Conservation (phyloP, 2,888 invertebrate genomes). For the Scaptomyza polygonia region DNA sequence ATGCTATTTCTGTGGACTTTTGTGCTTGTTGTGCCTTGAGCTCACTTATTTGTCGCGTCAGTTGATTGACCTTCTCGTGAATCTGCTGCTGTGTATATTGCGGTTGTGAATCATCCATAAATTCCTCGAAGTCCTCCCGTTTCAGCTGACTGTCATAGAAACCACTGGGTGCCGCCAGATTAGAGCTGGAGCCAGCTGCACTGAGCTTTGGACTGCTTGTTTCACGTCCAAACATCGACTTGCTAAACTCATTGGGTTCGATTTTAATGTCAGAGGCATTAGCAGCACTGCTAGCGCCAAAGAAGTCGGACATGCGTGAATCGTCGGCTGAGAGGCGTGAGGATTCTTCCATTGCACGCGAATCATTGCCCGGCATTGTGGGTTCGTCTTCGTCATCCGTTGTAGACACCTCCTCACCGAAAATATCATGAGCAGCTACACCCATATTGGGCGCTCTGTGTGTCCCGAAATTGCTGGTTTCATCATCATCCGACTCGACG, state of each 20-base stretch:
- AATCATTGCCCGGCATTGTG: constrained; percentile 84
- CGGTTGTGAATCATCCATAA: constrained; percentile 72
- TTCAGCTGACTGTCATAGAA: constrained; percentile 80
- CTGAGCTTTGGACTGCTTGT: constrained; percentile 74
- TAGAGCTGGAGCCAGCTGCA: constrained; percentile 81
- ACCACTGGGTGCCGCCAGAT: constrained; percentile 76
- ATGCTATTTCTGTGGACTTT: constrained; percentile 92
- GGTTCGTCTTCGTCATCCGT: constrained; percentile 92
- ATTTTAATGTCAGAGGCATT: constrained; percentile 68
- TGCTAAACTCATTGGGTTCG: constrained; percentile 81
- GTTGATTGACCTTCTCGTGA: constrained; percentile 88
- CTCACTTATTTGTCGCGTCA: constrained; percentile 90
- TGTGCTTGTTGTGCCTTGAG: constrained; percentile 90
- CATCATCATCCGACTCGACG: constrained; percentile 83
- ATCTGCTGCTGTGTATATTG: constrained; percentile 85
- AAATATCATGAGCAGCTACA: constrained; percentile 92
- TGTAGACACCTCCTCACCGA: constrained; percentile 96
- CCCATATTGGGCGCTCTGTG: constrained; percentile 78
- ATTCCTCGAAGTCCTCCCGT: constrained; percentile 81
- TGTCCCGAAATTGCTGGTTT: constrained; percentile 63
- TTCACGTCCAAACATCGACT: constrained; percentile 81
- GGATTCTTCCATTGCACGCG: constrained; percentile 88
- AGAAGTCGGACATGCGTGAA: constrained; percentile 89
- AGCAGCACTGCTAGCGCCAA: constrained; percentile 84
- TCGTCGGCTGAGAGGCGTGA: constrained; percentile 91